phyloP scores from a whole-genome alignment of 2,113 vertebrate species.

The Otus sunia region DNA sequence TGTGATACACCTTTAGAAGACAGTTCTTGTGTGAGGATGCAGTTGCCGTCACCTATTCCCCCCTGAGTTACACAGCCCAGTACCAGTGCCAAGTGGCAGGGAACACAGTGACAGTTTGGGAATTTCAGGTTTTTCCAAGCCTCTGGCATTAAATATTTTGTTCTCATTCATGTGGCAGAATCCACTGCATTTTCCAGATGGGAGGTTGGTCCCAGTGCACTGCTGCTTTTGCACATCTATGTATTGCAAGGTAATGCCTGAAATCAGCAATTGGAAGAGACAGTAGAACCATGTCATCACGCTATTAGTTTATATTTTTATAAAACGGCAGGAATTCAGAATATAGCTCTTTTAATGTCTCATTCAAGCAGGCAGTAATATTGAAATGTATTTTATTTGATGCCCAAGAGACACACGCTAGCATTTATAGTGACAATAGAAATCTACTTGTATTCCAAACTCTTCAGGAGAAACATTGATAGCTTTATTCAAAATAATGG shows the following conservation, averaged over 20 bases:
- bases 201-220: not conserved
- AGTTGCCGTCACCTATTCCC: not conserved
- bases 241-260: not conserved
- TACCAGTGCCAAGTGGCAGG: not conserved
- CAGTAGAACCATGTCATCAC: fast-evolving
- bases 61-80: not conserved
- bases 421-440: slow-evolving; percentile 28
- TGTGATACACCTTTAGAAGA: not conserved
- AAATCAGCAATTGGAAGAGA: not conserved
- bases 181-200: fast-evolving
- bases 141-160: not conserved
- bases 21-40: not conserved
- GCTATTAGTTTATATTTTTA: not conserved
- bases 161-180: not conserved
- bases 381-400: slow-evolving; percentile 8
- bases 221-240: not conserved
- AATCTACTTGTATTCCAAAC: slow-evolving; percentile 30
- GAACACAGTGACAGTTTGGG: fast-evolving
- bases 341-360: not conserved
- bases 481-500: slow-evolving; percentile 15
- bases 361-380: not conserved
- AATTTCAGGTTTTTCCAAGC: not conserved
- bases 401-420: not conserved
- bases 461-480: not conserved
- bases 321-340: not conserved